phyloP scores from a whole-genome alignment of 2,888 invertebrate species.

The Rhabditophanes sp. region DNA sequence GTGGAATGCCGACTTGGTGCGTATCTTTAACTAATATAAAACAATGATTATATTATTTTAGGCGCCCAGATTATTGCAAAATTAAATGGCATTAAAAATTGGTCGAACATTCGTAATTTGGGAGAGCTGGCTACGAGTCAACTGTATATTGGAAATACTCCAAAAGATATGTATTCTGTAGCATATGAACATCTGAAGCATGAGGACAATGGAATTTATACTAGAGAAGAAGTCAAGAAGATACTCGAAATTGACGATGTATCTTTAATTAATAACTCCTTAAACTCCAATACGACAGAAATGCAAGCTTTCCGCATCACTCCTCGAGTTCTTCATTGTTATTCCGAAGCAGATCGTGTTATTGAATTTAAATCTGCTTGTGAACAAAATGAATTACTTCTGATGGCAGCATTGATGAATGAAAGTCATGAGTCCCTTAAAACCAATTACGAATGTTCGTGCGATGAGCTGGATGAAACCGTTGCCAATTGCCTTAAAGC shows the following conservation, averaged over 20 bases:
- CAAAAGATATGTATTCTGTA: slow-evolving; percentile 55
- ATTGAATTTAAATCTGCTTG: slow-evolving; percentile 59
- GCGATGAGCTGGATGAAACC: slow-evolving; percentile 14
- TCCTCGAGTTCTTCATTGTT: slow-evolving; percentile 74
- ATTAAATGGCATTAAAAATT: slow-evolving; percentile 51
- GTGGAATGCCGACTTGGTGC: slow-evolving; percentile 83
- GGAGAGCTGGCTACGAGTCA: slow-evolving; percentile 53
- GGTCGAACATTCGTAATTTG: slow-evolving; percentile 56
- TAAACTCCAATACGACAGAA: slow-evolving; percentile 36
- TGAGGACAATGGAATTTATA: slow-evolving; percentile 51
- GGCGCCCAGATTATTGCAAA: slow-evolving; percentile 56
- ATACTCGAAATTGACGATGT: slow-evolving; percentile 47
- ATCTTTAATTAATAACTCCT: slow-evolving; percentile 43
- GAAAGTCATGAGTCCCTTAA: slow-evolving; percentile 64
- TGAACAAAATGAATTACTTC: slow-evolving; percentile 15
- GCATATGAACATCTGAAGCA: slow-evolving; percentile 55
- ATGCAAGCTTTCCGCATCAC: slow-evolving; percentile 54
- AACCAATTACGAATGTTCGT: slow-evolving; percentile 20
- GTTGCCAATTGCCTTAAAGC: slow-evolving; percentile 13
- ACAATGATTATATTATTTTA: slow-evolving; percentile 2
- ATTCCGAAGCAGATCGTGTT: slow-evolving; percentile 66
- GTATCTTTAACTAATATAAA: slow-evolving; percentile 6
- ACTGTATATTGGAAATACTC: slow-evolving; percentile 6
- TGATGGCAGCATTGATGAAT: slow-evolving; percentile 63
- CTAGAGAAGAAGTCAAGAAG: slow-evolving; percentile 54